Conservation (phyloP, 2,888 invertebrate species). For the Athalia circularis region DNA sequence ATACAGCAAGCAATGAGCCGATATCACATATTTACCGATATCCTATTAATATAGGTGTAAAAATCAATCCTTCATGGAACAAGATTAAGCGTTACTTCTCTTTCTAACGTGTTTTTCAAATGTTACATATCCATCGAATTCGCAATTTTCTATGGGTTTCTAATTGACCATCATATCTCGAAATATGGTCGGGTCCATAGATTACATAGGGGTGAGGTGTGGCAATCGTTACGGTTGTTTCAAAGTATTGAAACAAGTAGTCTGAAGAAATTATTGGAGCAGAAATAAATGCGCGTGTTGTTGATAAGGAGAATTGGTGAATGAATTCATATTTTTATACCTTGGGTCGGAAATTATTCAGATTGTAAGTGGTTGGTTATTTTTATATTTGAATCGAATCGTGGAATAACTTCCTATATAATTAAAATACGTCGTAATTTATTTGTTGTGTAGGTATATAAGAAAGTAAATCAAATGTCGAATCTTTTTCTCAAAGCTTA, state of each 20-base stretch:
- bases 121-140: conserved; percentile 9
- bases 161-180: neutral
- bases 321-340: conserved; percentile 36
- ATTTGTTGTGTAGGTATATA: too few relatives aligned
- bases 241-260: neutral
- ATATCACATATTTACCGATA: conserved; percentile 5
- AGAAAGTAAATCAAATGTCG: too few relatives aligned
- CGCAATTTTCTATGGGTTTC: neutral
- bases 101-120: neutral
- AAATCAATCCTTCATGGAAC: neutral
- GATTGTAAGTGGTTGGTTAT: conserved; percentile 32
- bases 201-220: conserved; percentile 5
- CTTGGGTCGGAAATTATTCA: conserved; percentile 18
- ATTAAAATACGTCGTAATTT: too few relatives aligned
- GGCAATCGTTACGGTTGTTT: neutral
- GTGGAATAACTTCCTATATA: too few relatives aligned
- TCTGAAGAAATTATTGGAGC: conserved; percentile 4
- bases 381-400: conserved; percentile 25
- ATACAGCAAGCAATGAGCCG: conserved; percentile 25
- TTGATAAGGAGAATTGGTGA: conserved; percentile 22
- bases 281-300: conserved; percentile 8
- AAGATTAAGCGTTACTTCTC: neutral
- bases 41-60: conserved; percentile 1
- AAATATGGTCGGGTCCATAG: neutral
- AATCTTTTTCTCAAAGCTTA: too few relatives aligned